Conservation (phyloP, 1,140 invertebrate genomes). For the Lanistes nyassanus region DNA sequence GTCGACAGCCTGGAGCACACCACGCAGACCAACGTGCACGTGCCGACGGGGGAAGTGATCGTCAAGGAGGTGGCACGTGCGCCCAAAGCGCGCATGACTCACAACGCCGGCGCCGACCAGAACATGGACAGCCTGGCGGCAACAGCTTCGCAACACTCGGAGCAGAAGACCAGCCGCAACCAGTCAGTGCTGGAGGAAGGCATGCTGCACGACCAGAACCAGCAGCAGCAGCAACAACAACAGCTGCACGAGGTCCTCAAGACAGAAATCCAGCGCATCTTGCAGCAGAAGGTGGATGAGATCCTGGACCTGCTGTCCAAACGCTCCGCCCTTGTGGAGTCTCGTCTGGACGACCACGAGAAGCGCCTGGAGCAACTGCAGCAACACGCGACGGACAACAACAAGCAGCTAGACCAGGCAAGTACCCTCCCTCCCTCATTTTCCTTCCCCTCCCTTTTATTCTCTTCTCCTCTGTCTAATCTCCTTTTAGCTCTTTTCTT, state of each 20-base stretch:
- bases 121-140: too few relatives aligned
- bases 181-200: conserved; percentile 12
- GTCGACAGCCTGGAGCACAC: neutral
- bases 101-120: neutral
- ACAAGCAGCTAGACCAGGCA: conserved; percentile 18
- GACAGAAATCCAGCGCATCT: conserved; percentile 25
- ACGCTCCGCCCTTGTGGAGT: conserved; percentile 18
- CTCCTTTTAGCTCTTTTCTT: neutral
- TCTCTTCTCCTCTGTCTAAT: conserved; percentile 1
- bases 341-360: conserved; percentile 22
- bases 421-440: conserved; percentile 1
- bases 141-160: too few relatives aligned
- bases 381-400: conserved; percentile 11
- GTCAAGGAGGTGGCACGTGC: neutral
- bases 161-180: neutral
- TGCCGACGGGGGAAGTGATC: neutral
- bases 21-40: neutral
- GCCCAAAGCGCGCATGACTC: conserved; percentile 19
- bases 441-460: conserved; percentile 2
- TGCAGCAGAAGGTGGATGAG: conserved; percentile 35
- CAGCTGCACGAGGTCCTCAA: conserved; percentile 30
- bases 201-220: conserved; percentile 14
- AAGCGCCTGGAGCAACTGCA: conserved; percentile 9
- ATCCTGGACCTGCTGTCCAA: conserved; percentile 32
- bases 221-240: neutral